A percentile compares a stretch with the other conserved stretches of the same genome.
phyloP scores from a whole-genome alignment of 92 coral and sea anemone species.

The Micromussa lordhowensis region DNA sequence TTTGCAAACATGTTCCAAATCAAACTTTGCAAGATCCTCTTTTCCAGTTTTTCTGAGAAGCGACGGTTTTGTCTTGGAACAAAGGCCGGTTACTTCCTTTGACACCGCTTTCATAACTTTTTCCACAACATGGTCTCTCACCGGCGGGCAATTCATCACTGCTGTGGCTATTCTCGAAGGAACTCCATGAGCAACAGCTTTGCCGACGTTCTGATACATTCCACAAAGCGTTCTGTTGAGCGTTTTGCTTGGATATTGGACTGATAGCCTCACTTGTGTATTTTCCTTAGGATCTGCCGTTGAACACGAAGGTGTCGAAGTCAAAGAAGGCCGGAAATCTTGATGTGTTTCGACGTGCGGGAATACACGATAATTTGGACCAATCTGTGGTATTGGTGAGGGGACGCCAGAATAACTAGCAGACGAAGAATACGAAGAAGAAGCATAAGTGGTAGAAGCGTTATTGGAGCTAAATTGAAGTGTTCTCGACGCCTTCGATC shows the following conservation, averaged over 20 bases:
- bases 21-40: constrained; percentile 59
- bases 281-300: constrained; percentile 27
- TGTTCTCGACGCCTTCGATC: constrained; percentile 34
- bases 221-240: constrained; percentile 29
- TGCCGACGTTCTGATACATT: constrained; percentile 37
- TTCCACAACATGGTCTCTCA: constrained; percentile 45
- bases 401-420: constrained; percentile 26
- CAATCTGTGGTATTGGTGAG: not conserved
- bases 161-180: constrained; percentile 48
- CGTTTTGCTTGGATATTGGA: constrained; percentile 36
- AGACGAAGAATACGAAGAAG: constrained; percentile 23
- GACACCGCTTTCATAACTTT: constrained; percentile 6
- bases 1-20: constrained; percentile 51
- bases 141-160: constrained; percentile 47
- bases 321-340: constrained; percentile 32
- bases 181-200: constrained; percentile 39
- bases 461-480: constrained; percentile 15
- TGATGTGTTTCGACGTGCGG: constrained; percentile 28
- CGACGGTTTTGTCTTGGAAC: constrained; percentile 51
- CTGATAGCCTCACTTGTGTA: constrained; percentile 34
- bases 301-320: constrained; percentile 26
- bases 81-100: not conserved
- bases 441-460: constrained; percentile 30
- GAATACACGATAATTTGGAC: constrained; percentile 28
- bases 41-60: constrained; percentile 61